These are phyloP conservation scores for Schizaphis graminum DNA, from an alignment of 2,888 invertebrate genomes.

Conservation along the genomic window DNA sequence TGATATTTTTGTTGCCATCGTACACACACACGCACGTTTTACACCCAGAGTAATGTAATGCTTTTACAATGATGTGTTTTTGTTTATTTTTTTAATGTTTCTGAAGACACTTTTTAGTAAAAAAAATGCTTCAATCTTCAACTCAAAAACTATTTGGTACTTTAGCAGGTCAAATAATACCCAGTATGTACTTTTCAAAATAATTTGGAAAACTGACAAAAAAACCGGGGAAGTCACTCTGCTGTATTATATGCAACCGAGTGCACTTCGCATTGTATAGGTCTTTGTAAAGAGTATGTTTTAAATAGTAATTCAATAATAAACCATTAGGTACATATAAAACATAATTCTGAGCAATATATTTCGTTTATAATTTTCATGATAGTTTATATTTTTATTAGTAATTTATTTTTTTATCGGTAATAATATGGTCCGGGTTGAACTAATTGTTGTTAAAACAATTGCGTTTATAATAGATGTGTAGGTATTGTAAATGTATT, in stretches of 20 bases:
- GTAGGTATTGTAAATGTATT: too few species aligned
- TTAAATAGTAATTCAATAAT: background rate
- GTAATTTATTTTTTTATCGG: background rate
- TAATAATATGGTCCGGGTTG: background rate
- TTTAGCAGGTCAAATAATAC: background rate
- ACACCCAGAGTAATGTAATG: background rate
- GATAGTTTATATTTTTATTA: background rate
- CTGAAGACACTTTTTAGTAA: background rate
- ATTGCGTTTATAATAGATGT: background rate
- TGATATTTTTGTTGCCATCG: background rate
- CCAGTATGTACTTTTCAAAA: background rate
- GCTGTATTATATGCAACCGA: background rate
- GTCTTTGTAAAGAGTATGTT: background rate
- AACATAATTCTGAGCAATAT: background rate
- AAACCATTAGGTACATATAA: background rate
- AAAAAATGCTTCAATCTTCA: background rate
- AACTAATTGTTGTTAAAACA: background rate
- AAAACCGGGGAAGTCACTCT: background rate
- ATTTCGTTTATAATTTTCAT: background rate
- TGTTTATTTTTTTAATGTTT: conserved; percentile 1
- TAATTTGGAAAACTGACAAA: background rate
- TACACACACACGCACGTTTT: background rate
- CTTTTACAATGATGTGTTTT: background rate
- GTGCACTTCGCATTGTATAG: background rate
- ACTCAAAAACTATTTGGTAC: background rate